Evolutionary conservation across 64 coral and sea anemone genomes (phyloP), one percentile per base, ranked within the genome.

Genomic region (Stichodactyla mertensii): DNA sequence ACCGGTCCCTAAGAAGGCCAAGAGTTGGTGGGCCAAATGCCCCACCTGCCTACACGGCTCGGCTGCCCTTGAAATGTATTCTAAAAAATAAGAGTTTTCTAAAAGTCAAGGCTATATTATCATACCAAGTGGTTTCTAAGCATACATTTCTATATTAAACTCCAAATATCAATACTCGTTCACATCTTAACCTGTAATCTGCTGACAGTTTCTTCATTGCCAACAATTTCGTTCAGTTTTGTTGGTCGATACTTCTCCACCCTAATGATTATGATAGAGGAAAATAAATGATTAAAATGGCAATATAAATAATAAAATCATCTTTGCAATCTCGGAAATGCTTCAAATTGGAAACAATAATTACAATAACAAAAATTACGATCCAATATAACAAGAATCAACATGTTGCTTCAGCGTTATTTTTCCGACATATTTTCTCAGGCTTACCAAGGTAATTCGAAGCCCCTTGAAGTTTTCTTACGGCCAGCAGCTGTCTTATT

Each of bases 201-300:
- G 51, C 93, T 92, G 54, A 99, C 93, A 82, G 97, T 99, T 57
- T 99, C 97, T 57, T 99, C 90, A 88, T 99, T 99, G 71, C 97
- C 97, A 83, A 99, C 97, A 77, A 99, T 92, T 74, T 99, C 97
- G 67, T 89, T 92, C 31, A 99, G 85, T 71, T 93, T 93, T 7
- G 97, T 95, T 82, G 97, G 97, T 88, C 97, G 88, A 88, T 99
- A 99, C 88, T 93, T 99, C 71, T 99, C 97, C 16, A 99, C 97
- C 97, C 97, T 99, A 71, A 23, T 74, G 31, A 51, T 45, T 45
- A 45, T 45, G 36, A 45, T 45, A 45, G 3, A 85, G 60, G 6
- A 11, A 91, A 84, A 20, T 80, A 59, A 66, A 45, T 45, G 36
- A 45, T 45, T 45, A 45, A 22, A 13, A 66, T 64, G 20, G 5